Evolutionary conservation across 2,888 invertebrate species (phyloP).

Genomic region (Choristoneura rosaceana): DNA sequence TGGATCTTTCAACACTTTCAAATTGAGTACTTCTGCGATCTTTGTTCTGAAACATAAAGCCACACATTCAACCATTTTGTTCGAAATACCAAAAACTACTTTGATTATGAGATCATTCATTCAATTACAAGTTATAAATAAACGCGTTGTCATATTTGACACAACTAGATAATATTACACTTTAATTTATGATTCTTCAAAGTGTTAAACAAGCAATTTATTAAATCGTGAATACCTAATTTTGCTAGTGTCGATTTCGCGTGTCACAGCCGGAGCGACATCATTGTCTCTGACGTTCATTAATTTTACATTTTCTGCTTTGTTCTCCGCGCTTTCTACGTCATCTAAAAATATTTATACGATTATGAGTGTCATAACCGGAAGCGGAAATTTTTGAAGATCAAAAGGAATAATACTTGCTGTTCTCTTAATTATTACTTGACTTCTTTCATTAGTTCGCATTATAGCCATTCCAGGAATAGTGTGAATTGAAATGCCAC

Average conservation of each 20-base stretch:
- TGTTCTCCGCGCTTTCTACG: constrained; percentile 52
- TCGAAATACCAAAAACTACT: background rate
- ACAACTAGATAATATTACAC: background rate
- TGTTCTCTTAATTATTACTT: constrained; percentile 56
- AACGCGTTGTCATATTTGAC: background rate
- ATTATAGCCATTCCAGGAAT: constrained; percentile 86
- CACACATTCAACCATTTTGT: background rate
- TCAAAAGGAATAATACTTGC: constrained; percentile 71
- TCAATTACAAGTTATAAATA: background rate
- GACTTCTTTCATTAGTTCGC: constrained; percentile 68
- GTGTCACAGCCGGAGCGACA: constrained; percentile 4
- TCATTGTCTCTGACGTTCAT: constrained; percentile 49
- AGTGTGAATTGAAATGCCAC: constrained; percentile 86
- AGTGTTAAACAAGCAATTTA: background rate
- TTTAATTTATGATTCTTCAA: background rate
- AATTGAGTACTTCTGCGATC: constrained; percentile 71
- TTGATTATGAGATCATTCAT: background rate
- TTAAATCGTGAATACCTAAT: constrained; percentile 26
- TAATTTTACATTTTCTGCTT: constrained; percentile 60
- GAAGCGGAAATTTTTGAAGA: background rate
- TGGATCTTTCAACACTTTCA: constrained; percentile 80
- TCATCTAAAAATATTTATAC: constrained; percentile 53
- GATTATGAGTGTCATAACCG: constrained; percentile 16
- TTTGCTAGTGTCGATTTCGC: constrained; percentile 3
- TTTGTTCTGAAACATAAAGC: constrained; percentile 55